These are phyloP conservation scores for Aphelocoma californica DNA, from an alignment of 2,797 vertebrate species.

Conservation along the genomic window DNA sequence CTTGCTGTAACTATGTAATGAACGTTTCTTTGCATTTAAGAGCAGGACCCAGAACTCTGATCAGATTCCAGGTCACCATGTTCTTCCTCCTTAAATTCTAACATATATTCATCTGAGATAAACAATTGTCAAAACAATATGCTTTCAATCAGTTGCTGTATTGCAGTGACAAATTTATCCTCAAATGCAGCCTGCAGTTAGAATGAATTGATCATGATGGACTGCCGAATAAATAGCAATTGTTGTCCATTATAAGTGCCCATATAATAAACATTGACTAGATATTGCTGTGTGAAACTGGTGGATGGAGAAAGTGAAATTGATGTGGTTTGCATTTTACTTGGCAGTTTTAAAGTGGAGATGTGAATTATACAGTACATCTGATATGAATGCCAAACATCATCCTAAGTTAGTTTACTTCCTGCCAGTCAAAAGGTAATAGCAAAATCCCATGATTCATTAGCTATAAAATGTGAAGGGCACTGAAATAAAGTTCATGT, in stretches of 20 bases:
- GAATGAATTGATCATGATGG: not conserved
- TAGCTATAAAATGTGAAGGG: not conserved
- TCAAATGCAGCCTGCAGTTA: not conserved
- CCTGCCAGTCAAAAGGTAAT: not conserved
- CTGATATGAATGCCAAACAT: not conserved
- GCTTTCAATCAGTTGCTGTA: not conserved
- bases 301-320: not conserved
- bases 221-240: not conserved
- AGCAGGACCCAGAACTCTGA: not conserved
- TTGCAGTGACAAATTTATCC: not conserved
- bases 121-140: not conserved
- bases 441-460: not conserved
- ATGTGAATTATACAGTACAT: not conserved
- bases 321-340: not conserved
- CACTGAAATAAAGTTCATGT: not conserved
- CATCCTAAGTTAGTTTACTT: not conserved
- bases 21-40: not conserved
- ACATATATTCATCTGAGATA: not conserved
- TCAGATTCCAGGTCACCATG: not conserved
- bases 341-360: not conserved
- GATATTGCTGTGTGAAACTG: not conserved
- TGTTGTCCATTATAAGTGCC: not conserved
- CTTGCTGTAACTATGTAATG: not conserved
- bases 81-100: not conserved
- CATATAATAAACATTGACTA: not conserved